These are phyloP conservation scores for Lutraria lutraria DNA, from an alignment of 2,888 invertebrate genomes.

Conservation along the genomic window DNA sequence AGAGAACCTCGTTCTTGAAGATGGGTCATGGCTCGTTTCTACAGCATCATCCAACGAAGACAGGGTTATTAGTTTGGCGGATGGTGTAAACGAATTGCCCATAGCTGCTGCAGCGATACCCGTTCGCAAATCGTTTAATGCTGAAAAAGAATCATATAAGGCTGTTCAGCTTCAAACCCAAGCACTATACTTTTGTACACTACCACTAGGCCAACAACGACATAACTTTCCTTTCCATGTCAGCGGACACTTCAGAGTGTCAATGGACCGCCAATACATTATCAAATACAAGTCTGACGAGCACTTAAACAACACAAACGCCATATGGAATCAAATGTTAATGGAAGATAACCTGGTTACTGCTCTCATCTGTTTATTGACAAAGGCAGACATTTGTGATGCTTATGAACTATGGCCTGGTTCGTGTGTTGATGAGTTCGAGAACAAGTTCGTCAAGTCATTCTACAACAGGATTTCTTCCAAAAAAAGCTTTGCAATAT, in stretches of 20 bases:
- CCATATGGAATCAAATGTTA: slow-evolving; percentile 17
- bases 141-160: not conserved
- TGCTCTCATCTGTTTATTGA: not conserved
- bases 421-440: not conserved
- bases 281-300: slow-evolving; percentile 14
- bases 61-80: not conserved
- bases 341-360: not conserved
- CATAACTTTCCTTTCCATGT: slow-evolving; percentile 42
- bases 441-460: not conserved
- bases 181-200: slow-evolving; percentile 9
- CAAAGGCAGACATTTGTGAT: not conserved
- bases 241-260: slow-evolving; percentile 6
- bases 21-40: not conserved
- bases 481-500: not conserved
- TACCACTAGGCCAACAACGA: not conserved
- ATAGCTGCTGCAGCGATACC: slow-evolving; percentile 11
- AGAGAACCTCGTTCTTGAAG: not conserved
- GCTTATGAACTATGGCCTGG: slow-evolving; percentile 8
- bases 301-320: not conserved
- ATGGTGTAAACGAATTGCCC: not conserved
- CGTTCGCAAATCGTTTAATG: not conserved
- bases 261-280: slow-evolving; percentile 2
- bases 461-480: not conserved
- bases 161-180: not conserved
- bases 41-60: not conserved